A percentile compares a stretch with the other conserved stretches of the same genome.
Evolutionary conservation across 2,888 invertebrate species (phyloP).

Genomic region (Chymomyza fuscimana): DNA sequence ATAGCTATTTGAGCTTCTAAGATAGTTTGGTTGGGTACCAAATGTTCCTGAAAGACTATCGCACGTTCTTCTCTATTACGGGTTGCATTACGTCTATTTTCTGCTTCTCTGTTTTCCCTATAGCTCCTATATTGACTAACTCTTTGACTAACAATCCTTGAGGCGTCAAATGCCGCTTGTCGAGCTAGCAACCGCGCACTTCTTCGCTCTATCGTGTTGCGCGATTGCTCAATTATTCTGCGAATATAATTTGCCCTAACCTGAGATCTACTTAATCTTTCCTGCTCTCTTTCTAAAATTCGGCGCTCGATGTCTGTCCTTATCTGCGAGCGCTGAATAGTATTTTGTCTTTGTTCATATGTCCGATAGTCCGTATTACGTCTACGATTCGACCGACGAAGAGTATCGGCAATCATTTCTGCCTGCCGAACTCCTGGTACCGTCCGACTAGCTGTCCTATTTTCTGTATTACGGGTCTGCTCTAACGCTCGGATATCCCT

Average conservation of each 20-base stretch:
- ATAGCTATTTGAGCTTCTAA: not conserved
- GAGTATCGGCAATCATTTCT: not conserved
- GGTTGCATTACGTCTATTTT: not conserved
- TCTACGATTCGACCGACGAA: not conserved
- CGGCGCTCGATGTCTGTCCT: not conserved
- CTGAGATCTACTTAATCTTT: not conserved
- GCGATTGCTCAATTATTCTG: not conserved
- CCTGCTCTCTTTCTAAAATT: not conserved
- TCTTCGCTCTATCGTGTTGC: not conserved
- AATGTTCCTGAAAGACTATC: not conserved
- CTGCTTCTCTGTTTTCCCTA: not conserved
- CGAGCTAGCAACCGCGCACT: not conserved
- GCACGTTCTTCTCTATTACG: not conserved
- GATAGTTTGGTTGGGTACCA: not conserved
- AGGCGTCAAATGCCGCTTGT: not conserved
- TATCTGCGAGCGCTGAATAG: not conserved
- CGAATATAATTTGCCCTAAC: not conserved
- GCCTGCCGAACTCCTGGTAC: not conserved
- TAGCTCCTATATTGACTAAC: conserved; percentile 7
- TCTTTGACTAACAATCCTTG: not conserved
- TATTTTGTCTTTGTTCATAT: not conserved
- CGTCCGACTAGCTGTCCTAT: too few relatives aligned
- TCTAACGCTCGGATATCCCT: too few relatives aligned
- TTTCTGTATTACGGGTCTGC: too few relatives aligned
- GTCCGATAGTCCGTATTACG: not conserved